phyloP scores from a whole-genome alignment of 2,888 invertebrate species.

The Lamellibrachia columna region DNA sequence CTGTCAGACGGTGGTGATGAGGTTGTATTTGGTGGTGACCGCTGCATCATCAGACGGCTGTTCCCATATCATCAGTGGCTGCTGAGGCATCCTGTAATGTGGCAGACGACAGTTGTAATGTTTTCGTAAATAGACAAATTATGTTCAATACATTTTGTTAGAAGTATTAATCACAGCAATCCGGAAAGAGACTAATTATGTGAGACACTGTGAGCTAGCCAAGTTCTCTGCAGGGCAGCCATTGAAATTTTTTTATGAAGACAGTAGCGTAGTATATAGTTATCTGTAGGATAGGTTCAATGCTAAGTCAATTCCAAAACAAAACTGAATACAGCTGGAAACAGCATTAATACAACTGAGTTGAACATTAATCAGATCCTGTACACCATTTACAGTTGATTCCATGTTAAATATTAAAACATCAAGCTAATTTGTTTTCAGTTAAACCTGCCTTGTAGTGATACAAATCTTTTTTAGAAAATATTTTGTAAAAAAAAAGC shows the following conservation, averaged over 20 bases:
- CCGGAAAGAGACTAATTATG: neutral
- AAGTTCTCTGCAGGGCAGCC: neutral
- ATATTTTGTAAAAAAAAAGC: neutral
- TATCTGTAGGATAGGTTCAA: neutral
- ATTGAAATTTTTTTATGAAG: neutral
- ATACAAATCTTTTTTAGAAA: neutral
- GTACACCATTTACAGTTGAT: too few relatives aligned
- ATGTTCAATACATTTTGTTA: neutral
- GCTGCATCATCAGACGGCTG: constrained; percentile 26
- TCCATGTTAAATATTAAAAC: too few relatives aligned
- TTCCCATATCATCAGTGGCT: constrained; percentile 26
- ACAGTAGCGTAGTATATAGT: neutral
- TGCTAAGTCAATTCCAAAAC: too few relatives aligned
- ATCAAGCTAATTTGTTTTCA: neutral
- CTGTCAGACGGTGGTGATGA: neutral
- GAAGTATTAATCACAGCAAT: neutral
- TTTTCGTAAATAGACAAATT: neutral
- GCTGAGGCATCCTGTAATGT: constrained; percentile 27
- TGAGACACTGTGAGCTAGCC: neutral
- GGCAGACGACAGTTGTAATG: neutral
- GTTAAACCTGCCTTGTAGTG: too few relatives aligned
- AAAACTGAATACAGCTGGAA: too few relatives aligned
- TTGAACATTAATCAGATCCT: too few relatives aligned
- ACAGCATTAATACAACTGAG: too few relatives aligned
- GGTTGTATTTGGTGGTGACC: neutral